phyloP scores from a whole-genome alignment of 30 jellyfish, hydroid and myxozoan species.

The Aurelia aurita region DNA sequence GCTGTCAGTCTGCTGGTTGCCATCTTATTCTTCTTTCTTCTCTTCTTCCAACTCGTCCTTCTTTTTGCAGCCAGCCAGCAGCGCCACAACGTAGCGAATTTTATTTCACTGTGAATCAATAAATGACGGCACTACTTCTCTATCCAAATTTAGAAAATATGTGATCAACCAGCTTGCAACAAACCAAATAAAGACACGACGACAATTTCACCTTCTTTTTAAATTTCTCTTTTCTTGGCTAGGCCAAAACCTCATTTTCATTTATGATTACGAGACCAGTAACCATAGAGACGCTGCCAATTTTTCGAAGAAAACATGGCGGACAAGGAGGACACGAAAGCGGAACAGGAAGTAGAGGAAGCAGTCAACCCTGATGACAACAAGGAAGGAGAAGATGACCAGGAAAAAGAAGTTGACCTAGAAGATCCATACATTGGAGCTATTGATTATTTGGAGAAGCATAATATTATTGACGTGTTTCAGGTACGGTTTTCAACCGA shows the following conservation, averaged over 20 bases:
- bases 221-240: background rate
- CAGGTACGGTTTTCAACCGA: conserved; percentile 7
- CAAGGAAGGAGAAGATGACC: background rate
- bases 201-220: too few species aligned
- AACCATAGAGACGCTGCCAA: conserved; percentile 1
- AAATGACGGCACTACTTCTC: too few species aligned
- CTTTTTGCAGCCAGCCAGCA: too few species aligned
- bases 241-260: background rate
- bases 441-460: conserved; percentile 35
- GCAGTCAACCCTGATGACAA: background rate
- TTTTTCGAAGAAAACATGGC: conserved; percentile 46
- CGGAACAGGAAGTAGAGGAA: background rate
- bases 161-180: too few species aligned
- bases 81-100: too few species aligned
- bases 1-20: too few species aligned
- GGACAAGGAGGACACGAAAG: conserved; percentile 3
- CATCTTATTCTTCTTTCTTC: too few species aligned
- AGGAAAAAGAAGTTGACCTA: background rate
- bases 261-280: conserved; percentile 3
- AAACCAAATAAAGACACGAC: too few species aligned
- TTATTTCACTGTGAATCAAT: too few species aligned
- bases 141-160: too few species aligned
- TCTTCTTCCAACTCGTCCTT: too few species aligned
- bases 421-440: conserved; percentile 51
- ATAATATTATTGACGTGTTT: conserved; percentile 10